A percentile compares a stretch with the other conserved stretches of the same genome.
Evolutionary conservation across 2,797 vertebrate species (phyloP).

Genomic region (Coendou prehensilis): DNA sequence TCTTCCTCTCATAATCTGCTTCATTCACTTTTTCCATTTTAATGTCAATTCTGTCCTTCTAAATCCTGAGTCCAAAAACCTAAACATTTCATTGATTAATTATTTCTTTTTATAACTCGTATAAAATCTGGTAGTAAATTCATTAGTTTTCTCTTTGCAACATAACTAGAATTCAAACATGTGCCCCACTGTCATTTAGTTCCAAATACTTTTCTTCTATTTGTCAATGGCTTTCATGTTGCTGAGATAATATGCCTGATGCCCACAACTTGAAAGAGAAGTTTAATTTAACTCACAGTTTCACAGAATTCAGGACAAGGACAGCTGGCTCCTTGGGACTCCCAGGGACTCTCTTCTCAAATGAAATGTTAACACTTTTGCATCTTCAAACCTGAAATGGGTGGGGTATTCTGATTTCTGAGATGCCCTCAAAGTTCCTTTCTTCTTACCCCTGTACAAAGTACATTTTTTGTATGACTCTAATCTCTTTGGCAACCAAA

Average conservation of each 20-base stretch:
- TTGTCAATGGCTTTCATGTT: neutral
- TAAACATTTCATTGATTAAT: neutral
- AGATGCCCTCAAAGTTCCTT: neutral
- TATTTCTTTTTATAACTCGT: neutral
- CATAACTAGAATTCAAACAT: neutral
- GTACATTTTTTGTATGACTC: neutral
- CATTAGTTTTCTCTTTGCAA: neutral
- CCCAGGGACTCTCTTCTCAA: neutral
- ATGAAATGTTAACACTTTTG: neutral
- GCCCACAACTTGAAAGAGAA: neutral
- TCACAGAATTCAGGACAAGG: neutral
- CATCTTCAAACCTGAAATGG: neutral
- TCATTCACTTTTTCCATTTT: neutral
- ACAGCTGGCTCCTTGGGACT: neutral
- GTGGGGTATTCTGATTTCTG: neutral
- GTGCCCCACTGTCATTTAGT: neutral
- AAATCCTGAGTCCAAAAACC: neutral
- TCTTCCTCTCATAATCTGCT: neutral
- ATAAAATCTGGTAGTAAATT: neutral
- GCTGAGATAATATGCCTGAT: neutral
- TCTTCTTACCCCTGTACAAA: neutral
- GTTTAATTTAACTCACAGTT: neutral
- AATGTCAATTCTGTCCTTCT: neutral
- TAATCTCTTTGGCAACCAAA: neutral
- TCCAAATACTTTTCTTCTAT: neutral